phyloP scores from a whole-genome alignment of 2,888 invertebrate genomes.

The Iphiclides podalirius region DNA sequence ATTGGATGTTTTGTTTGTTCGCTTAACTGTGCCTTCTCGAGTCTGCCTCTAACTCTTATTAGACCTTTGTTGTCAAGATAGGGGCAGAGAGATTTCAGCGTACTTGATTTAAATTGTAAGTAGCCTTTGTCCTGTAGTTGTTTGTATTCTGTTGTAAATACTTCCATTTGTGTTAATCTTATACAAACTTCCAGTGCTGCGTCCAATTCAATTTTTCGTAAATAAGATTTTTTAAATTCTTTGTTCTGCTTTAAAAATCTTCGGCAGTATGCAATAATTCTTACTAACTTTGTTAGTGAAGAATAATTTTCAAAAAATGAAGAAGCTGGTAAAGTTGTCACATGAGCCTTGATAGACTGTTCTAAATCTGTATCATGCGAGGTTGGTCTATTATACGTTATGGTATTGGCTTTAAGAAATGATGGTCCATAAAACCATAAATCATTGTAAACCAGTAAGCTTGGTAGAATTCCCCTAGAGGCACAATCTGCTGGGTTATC shows the following conservation, averaged over 20 bases:
- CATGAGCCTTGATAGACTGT: neutral
- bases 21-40: neutral
- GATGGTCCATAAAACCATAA: neutral
- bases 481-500: too few relatives aligned
- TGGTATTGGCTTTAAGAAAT: neutral
- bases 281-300: neutral
- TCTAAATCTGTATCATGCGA: neutral
- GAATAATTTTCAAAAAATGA: neutral
- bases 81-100: neutral
- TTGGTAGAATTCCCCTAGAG: neutral
- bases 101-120: neutral
- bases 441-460: neutral
- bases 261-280: neutral
- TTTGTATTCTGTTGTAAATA: neutral
- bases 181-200: neutral
- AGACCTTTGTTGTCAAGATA: neutral
- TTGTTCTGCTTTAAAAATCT: neutral
- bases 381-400: neutral
- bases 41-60: neutral
- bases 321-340: neutral
- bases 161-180: neutral
- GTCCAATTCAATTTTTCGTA: neutral
- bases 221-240: neutral
- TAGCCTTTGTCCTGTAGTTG: neutral
- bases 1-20: neutral